phyloP scores from a whole-genome alignment of 2,888 invertebrate genomes.

The Chrysolina oricalcia region DNA sequence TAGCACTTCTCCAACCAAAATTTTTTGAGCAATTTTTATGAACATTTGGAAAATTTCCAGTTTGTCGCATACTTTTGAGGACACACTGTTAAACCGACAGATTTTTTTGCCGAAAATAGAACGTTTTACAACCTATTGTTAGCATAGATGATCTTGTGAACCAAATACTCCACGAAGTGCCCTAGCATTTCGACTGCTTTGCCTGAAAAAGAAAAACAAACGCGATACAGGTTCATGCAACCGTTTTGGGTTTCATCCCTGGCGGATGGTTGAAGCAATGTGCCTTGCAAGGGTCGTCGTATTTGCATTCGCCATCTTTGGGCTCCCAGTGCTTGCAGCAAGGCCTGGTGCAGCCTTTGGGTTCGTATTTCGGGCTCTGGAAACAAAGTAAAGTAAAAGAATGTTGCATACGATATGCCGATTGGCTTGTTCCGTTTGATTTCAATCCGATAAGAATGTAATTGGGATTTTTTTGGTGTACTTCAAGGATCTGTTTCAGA shows the following conservation, averaged over 20 bases:
- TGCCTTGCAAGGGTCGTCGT: slow-evolving; percentile 69
- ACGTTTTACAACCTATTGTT: slow-evolving; percentile 6
- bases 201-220: slow-evolving; percentile 24
- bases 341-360: slow-evolving; percentile 64
- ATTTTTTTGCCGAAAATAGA: too few species aligned
- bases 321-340: slow-evolving; percentile 69
- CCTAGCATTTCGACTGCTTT: background rate
- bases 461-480: background rate
- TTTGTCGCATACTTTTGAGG: too few species aligned
- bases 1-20: too few species aligned
- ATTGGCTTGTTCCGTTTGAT: background rate
- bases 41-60: too few species aligned
- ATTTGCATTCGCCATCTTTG: slow-evolving; percentile 65
- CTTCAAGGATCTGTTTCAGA: background rate
- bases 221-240: slow-evolving; percentile 10
- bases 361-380: slow-evolving; percentile 33
- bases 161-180: background rate
- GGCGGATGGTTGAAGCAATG: slow-evolving; percentile 68
- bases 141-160: background rate
- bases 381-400: slow-evolving; percentile 31
- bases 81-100: too few species aligned
- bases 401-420: slow-evolving; percentile 5
- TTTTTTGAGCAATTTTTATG: too few species aligned
- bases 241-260: slow-evolving; percentile 59
- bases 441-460: background rate